Percentiles rank a stretch among this genome's conserved stretches.
Evolutionary conservation across 2,797 vertebrate genomes (phyloP).

Genomic region (Fratercula arctica): DNA sequence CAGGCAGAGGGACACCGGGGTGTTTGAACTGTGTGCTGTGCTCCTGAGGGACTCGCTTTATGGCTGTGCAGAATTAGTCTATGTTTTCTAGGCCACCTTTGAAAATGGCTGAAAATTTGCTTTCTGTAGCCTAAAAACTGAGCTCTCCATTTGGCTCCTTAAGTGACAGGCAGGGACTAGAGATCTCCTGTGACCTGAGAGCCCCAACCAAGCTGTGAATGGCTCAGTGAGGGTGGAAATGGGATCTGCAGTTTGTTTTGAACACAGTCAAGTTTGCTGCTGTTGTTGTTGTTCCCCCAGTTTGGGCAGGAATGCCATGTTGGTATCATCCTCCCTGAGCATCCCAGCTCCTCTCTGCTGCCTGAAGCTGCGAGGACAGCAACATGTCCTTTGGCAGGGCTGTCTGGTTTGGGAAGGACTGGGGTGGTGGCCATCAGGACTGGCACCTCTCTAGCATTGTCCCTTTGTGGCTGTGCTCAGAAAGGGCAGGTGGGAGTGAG

Average conservation of each 20-base stretch:
- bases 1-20: not conserved
- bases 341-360: not conserved
- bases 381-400: not conserved
- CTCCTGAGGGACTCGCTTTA: not conserved
- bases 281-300: not conserved
- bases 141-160: not conserved
- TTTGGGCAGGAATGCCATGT: not conserved
- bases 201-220: not conserved
- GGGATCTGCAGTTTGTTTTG: not conserved
- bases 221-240: not conserved
- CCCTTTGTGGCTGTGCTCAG: not conserved
- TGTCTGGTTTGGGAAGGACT: not conserved
- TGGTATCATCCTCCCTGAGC: not conserved
- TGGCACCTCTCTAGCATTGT: not conserved
- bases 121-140: conserved; percentile 32
- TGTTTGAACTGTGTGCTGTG: not conserved
- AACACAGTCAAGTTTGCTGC: not conserved
- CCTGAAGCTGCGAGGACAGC: not conserved
- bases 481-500: not conserved
- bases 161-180: not conserved
- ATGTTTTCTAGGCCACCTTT: conserved; percentile 49
- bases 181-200: not conserved
- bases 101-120: not conserved
- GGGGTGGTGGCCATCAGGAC: not conserved
- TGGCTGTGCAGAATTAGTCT: conserved; percentile 21